phyloP scores from a whole-genome alignment of 2,888 invertebrate species.

The Acrocyrtus sp. region DNA sequence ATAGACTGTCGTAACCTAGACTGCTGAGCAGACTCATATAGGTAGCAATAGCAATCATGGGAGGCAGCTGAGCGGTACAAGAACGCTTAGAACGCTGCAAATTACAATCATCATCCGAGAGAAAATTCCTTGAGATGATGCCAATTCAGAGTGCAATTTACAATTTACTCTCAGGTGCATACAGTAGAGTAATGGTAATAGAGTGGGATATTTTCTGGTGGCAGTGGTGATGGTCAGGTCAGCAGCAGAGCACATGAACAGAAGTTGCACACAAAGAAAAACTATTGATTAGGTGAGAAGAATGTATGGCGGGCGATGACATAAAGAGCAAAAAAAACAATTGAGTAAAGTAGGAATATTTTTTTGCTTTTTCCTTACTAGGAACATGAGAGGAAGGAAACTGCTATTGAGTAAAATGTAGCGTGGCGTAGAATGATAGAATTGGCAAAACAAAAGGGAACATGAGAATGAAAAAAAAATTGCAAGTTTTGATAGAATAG shows the following conservation, averaged over 20 bases:
- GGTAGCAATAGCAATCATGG: too few relatives aligned
- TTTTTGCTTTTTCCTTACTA: background rate
- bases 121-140: slow-evolving; percentile 36
- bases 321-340: background rate
- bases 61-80: background rate
- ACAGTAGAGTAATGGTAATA: background rate
- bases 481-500: background rate
- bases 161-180: background rate
- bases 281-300: background rate
- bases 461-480: too few relatives aligned
- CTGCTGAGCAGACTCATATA: background rate
- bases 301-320: background rate
- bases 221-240: slow-evolving; percentile 12
- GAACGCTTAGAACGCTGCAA: background rate
- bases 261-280: background rate
- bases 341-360: background rate
- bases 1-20: background rate
- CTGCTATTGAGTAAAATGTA: too few relatives aligned
- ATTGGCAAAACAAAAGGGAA: slow-evolving; percentile 14
- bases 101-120: slow-evolving; percentile 26
- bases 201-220: background rate
- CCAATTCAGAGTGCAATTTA: background rate
- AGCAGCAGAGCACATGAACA: slow-evolving; percentile 28
- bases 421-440: too few relatives aligned
- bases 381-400: background rate